Conservation (phyloP, 2,797 vertebrate genomes). For the Xenops minutus region DNA sequence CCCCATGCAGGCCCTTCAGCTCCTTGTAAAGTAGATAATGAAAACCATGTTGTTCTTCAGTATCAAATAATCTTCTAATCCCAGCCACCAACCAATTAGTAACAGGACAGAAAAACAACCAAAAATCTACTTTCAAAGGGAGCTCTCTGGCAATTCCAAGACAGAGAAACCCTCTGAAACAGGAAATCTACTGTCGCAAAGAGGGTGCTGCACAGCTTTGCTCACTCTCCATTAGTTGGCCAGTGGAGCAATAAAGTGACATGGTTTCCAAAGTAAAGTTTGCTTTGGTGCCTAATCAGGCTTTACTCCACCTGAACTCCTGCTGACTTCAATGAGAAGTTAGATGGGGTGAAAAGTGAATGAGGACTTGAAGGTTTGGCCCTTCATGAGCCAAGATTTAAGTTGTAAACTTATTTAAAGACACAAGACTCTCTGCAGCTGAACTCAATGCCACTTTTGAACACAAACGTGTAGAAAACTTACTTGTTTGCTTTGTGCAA, state of each 20-base stretch:
- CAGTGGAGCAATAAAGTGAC: not conserved
- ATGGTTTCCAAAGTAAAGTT: constrained; percentile 52
- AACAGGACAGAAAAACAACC: not conserved
- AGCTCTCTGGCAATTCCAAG: not conserved
- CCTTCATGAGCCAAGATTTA: constrained; percentile 25
- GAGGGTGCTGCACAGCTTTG: not conserved
- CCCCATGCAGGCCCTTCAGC: not conserved
- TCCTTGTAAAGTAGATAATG: not conserved
- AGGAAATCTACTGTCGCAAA: not conserved
- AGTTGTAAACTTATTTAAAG: constrained; percentile 27
- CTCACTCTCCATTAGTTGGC: not conserved
- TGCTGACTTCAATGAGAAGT: constrained; percentile 25
- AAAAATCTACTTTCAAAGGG: not conserved
- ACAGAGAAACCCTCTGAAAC: not conserved
- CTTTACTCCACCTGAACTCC: constrained; percentile 46
- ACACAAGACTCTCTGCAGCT: constrained; percentile 10
- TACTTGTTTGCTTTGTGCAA: constrained; percentile 51
- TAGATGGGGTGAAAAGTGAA: constrained; percentile 6
- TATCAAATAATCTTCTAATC: not conserved
- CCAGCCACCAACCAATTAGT: not conserved
- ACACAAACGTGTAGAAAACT: not conserved
- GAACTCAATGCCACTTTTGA: constrained; percentile 33
- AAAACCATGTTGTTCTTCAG: not conserved
- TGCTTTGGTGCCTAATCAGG: constrained; percentile 47
- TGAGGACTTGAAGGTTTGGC: not conserved